Percentiles rank a stretch among this genome's conserved stretches.
Evolutionary conservation across 2,888 invertebrate species (phyloP).

Genomic region (Mythimna albipuncta): DNA sequence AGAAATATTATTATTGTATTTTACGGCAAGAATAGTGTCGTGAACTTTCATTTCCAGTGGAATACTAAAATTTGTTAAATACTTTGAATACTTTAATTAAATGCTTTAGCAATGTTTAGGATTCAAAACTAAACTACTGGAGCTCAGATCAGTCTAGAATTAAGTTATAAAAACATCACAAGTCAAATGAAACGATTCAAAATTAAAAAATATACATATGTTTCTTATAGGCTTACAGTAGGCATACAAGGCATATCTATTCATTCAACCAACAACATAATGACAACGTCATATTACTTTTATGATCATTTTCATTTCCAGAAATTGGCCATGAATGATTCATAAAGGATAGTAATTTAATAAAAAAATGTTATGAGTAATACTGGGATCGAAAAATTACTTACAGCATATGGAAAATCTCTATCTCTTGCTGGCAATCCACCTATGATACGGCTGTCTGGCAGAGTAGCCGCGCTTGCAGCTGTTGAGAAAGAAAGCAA

Average conservation of each 20-base stretch:
- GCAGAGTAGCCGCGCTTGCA: constrained; percentile 7
- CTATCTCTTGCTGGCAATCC: constrained; percentile 20
- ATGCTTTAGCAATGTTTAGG: no score
- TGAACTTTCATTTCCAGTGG: no score
- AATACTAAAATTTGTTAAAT: no score
- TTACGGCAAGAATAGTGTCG: background rate
- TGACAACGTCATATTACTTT: background rate
- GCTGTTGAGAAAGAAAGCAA: constrained; percentile 14
- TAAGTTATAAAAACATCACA: background rate
- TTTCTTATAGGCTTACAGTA: no score
- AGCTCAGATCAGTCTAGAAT: no score
- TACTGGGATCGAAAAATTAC: background rate
- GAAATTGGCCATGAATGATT: background rate
- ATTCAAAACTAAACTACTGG: no score
- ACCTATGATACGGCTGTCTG: constrained; percentile 18
- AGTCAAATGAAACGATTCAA: background rate
- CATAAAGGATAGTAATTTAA: background rate
- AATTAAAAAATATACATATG: no score
- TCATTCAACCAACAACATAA: background rate
- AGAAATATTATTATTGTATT: background rate
- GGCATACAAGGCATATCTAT: background rate
- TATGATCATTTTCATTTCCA: background rate
- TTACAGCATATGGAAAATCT: constrained; percentile 50
- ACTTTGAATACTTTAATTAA: no score
- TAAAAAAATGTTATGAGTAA: background rate